Base-by-base conservation (phyloP, 2,797 vertebrate species). In the Falco cherrug region DNA sequence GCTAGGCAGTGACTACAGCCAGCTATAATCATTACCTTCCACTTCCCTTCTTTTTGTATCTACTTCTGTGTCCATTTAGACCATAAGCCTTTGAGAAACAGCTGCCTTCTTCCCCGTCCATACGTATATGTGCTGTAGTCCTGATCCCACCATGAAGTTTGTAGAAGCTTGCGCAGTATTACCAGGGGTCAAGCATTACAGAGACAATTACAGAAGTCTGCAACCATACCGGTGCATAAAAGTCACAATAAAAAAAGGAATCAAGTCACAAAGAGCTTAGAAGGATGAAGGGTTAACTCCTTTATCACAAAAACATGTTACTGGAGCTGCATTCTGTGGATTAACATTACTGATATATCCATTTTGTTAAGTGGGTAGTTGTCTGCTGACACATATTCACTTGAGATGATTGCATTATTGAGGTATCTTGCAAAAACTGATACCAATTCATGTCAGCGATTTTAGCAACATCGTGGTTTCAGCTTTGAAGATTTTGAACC, bases 301-400 rank as follows among this genome's bases (percentile, higher is more conserved):
- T 84, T 92, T 88, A 63, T 75, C 54, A 84, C 54, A 80, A 86
- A 89, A 37, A 26, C 39, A 20, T 78, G 47, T 69, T 89, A 81
- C 35, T 75, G 67, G 69, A 87, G 64, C 54, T 68, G 22, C 24
- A 26, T 80, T 90, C 79, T 77, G 61, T 92, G 90, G 71, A 87
- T 92, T 80, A 89, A 80, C 61, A 31, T 47, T 69, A 92, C 64
- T 21, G 61, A 87, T 91, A 87, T 37, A 91, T 61, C 41, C 81
- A 71, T 91, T 95, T 91, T 15, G 11, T 83, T 87, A 87, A 89
- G 53, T 75, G 84, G 41, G 83, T 85, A 77, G 77, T 80, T 82
- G 35, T 77, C 56, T 92, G 63, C 84, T 93, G 87, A 69, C 61
- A 56, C 24, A 39, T 60, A 67, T 41, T 89, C 73, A 81, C 45